Base-by-base conservation (phyloP, 1,140 invertebrate genomes). In the Drosophila rufa region DNA sequence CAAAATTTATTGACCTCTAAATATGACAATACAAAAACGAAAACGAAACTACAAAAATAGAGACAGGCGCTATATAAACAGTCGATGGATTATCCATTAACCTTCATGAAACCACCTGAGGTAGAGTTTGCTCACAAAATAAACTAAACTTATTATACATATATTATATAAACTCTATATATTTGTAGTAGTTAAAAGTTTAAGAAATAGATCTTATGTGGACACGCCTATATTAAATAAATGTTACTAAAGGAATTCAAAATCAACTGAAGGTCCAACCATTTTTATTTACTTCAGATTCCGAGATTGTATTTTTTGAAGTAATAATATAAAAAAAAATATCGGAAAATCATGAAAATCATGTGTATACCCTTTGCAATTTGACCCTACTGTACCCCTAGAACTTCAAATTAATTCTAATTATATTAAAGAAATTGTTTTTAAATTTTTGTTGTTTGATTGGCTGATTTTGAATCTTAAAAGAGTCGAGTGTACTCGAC, bases 11-110 rank as follows among this genome's bases (percentile, higher is more conserved):
- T 60, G 60, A 84, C 84, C 80, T 83, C 83, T 87, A 60, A 82
- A 80, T 69, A 89, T 87, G 83, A 87, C 83, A 87, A 87, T 87
- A 87, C 83, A 51, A 70, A 62, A 59, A 64, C 36, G 57, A 27
- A 57, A 59, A 59, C 22, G 12, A 60, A 73, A 45, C 15, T 53
- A 57, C 40, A 50, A 58, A 53, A 4, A 27, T 27, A 55, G 69
- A 55, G 14, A 25, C 51, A 46, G 47, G 4, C 62, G 42, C 30
- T 40, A 62, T 19, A 38, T 8, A 50, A 55, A 48, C 50, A 17
- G 42, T 25, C 27, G 36, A 68, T 60, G 70, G 51, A 59, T 53
- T 85, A 53, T 66, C 47, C 58, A 65, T 36, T 59, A 67, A 68
- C 50, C 25, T 58, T 76, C 43, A 64, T 70, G 57, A 48, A 59